Percentiles rank a stretch among this genome's conserved stretches.
These are phyloP conservation scores for Euspilapteryx auroguttella DNA, from an alignment of 2,888 invertebrate genomes.

Conservation along the genomic window DNA sequence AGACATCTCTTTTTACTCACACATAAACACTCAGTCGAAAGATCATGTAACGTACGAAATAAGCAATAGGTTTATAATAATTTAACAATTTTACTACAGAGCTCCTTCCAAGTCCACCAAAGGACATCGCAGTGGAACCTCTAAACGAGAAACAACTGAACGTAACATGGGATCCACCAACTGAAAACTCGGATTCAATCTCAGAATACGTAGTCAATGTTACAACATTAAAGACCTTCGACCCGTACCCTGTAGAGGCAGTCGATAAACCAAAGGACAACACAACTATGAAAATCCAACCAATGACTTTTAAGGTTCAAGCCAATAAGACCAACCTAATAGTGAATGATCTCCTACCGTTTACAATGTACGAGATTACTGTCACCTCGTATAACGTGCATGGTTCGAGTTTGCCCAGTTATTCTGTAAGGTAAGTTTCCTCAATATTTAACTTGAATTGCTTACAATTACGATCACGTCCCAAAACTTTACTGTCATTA, in stretches of 20 bases:
- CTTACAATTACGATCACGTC: too few species aligned
- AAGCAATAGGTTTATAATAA: too few species aligned
- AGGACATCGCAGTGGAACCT: slow-evolving; percentile 71
- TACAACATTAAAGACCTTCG: slow-evolving; percentile 70
- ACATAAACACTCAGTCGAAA: too few species aligned
- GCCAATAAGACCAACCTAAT: slow-evolving; percentile 60
- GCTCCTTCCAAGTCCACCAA: slow-evolving; percentile 74
- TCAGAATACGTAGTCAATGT: slow-evolving; percentile 72
- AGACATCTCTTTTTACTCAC: too few species aligned
- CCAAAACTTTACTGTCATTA: too few species aligned
- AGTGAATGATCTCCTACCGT: slow-evolving; percentile 68
- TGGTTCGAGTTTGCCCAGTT: slow-evolving; percentile 77
- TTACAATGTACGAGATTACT: slow-evolving; percentile 82
- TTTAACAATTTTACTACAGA: too few species aligned
- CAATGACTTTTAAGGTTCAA: slow-evolving; percentile 57
- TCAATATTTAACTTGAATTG: too few species aligned
- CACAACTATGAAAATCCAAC: slow-evolving; percentile 18
- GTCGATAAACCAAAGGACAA: slow-evolving; percentile 37
- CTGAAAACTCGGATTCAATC: slow-evolving; percentile 65
- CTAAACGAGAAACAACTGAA: slow-evolving; percentile 72
- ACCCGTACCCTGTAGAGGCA: slow-evolving; percentile 55
- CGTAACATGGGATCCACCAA: slow-evolving; percentile 71
- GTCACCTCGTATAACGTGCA: slow-evolving; percentile 73
- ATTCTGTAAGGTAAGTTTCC: slow-evolving; percentile 60
- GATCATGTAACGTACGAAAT: too few species aligned